These are phyloP conservation scores for Lepus oiostolus DNA, from an alignment of 2,797 vertebrate genomes.

Conservation along the genomic window DNA sequence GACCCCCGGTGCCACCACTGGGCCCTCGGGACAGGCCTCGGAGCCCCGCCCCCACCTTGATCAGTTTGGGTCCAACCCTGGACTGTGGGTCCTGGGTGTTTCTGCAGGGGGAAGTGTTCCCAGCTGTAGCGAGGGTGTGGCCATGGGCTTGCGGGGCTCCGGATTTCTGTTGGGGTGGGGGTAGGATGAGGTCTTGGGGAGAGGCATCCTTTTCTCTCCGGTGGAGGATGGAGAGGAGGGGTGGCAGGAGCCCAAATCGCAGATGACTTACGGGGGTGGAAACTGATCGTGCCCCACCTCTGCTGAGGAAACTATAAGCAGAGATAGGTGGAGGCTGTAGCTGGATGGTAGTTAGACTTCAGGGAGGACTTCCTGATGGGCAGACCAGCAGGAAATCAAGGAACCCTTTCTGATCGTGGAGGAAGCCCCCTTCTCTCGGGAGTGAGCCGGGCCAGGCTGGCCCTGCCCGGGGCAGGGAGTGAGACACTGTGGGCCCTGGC, in stretches of 20 bases:
- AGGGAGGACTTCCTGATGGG: not conserved
- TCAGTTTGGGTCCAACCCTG: not conserved
- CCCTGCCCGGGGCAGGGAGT: not conserved
- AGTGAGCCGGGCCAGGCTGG: not conserved
- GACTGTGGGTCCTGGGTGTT: not conserved
- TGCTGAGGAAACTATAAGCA: not conserved
- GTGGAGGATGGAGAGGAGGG: not conserved
- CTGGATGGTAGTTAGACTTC: conserved; percentile 15
- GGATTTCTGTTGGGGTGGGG: conserved; percentile 23
- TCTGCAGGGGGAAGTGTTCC: not conserved
- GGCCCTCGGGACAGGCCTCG: not conserved
- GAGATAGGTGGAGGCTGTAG: not conserved
- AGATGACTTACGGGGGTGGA: not conserved
- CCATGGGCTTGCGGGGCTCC: not conserved
- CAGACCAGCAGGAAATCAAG: not conserved
- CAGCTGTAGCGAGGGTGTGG: not conserved
- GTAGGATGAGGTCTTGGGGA: not conserved
- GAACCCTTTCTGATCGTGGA: not conserved
- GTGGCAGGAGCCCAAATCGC: too few species aligned
- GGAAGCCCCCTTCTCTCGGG: not conserved
- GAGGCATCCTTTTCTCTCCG: not conserved
- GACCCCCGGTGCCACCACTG: not conserved
- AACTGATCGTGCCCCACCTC: not conserved
- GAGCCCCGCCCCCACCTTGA: not conserved
- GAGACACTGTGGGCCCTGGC: not conserved